These are phyloP conservation scores for Conus canariensis DNA, from an alignment of 2,888 invertebrate species.

Conservation along the genomic window DNA sequence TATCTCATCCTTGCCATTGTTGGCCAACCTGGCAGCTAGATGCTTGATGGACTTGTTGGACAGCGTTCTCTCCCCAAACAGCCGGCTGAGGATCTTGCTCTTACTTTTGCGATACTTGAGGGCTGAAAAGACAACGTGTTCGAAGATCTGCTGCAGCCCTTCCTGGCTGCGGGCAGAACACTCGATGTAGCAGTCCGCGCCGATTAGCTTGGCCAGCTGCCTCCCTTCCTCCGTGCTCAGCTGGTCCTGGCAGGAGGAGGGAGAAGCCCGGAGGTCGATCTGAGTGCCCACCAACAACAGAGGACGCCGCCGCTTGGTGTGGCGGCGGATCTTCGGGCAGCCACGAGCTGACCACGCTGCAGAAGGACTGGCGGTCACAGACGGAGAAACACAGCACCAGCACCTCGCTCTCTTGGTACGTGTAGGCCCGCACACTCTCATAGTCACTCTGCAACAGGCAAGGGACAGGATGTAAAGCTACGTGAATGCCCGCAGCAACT, in stretches of 20 bases:
- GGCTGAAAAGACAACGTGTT: constrained; percentile 59
- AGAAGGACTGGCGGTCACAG: constrained; percentile 66
- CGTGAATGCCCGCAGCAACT: background rate
- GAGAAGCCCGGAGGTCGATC: constrained; percentile 58
- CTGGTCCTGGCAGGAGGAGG: constrained; percentile 52
- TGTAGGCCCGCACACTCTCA: constrained; percentile 63
- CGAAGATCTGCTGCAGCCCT: constrained; percentile 61
- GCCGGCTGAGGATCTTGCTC: constrained; percentile 49
- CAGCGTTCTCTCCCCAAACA: constrained; percentile 41
- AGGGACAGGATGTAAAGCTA: background rate
- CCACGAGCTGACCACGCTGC: constrained; percentile 65
- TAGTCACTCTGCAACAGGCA: constrained; percentile 63
- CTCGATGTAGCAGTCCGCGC: constrained; percentile 63
- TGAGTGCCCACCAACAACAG: constrained; percentile 68
- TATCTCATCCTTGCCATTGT: background rate
- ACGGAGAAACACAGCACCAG: constrained; percentile 68
- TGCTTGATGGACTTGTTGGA: constrained; percentile 29
- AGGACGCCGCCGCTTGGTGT: constrained; percentile 62
- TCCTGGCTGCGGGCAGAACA: constrained; percentile 59
- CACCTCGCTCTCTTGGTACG: constrained; percentile 68
- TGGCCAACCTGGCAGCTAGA: background rate
- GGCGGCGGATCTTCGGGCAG: constrained; percentile 65
- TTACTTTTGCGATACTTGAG: constrained; percentile 56
- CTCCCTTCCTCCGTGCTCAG: constrained; percentile 59
- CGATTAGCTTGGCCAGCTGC: constrained; percentile 58